A percentile compares a stretch with the other conserved stretches of the same genome.
phyloP scores from a whole-genome alignment of 2,113 vertebrate species.

The Acrocephalus arundinaceus region DNA sequence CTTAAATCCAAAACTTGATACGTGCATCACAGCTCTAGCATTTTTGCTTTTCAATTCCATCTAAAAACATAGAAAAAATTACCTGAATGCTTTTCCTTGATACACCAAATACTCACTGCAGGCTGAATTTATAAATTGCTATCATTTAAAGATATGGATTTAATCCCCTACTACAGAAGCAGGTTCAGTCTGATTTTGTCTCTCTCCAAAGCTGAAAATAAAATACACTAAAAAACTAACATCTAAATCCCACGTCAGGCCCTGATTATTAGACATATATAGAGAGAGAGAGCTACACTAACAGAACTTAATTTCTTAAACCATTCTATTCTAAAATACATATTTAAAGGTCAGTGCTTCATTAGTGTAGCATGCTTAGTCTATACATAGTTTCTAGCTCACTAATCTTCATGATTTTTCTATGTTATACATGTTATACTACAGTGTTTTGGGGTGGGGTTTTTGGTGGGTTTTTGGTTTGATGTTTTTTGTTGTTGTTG shows the following conservation, averaged over 20 bases:
- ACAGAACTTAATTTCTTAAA: background rate
- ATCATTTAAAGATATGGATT: background rate
- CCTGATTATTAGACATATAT: background rate
- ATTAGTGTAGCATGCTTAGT: background rate
- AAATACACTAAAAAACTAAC: background rate
- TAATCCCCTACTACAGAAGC: background rate
- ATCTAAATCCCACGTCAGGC: background rate
- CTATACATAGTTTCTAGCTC: background rate
- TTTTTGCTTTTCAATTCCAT: background rate
- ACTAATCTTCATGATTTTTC: background rate
- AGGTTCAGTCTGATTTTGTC: background rate
- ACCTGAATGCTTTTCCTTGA: background rate
- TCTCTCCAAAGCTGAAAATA: background rate
- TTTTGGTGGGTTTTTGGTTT: background rate
- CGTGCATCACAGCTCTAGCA: background rate
- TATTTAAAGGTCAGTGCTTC: background rate
- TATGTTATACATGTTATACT: background rate
- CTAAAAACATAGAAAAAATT: background rate
- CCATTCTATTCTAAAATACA: background rate
- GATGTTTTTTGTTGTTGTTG: background rate
- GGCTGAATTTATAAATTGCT: background rate
- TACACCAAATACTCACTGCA: background rate
- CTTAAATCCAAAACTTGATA: background rate
- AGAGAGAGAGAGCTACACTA: background rate
- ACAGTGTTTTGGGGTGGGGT: rapidly evolving